phyloP scores from a whole-genome alignment of 2,113 vertebrate genomes.

The Chroicocephalus ridibundus region DNA sequence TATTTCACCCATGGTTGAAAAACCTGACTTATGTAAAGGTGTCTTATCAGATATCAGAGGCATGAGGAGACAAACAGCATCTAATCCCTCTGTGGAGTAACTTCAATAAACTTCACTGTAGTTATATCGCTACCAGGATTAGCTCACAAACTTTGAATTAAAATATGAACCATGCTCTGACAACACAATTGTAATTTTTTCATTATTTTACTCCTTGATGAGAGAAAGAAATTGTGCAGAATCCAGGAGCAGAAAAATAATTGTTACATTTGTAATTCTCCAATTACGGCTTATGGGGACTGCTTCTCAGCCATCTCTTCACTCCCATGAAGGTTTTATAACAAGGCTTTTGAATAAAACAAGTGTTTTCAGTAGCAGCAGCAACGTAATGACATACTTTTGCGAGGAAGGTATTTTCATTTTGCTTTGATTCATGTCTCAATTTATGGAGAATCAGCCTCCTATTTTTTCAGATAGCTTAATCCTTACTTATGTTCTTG shows the following conservation, averaged over 20 bases:
- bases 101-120: background rate
- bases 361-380: slow-evolving; percentile 62
- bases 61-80: slow-evolving; percentile 15
- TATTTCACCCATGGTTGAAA: slow-evolving; percentile 36
- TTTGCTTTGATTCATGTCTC: slow-evolving; percentile 49
- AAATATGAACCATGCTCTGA: slow-evolving; percentile 58
- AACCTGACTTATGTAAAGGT: slow-evolving; percentile 12
- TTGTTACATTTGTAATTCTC: slow-evolving; percentile 66
- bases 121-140: slow-evolving; percentile 8
- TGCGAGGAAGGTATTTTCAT: slow-evolving; percentile 44
- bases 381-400: slow-evolving; percentile 58
- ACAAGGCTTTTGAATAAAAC: slow-evolving; percentile 66
- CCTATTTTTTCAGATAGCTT: slow-evolving; percentile 57
- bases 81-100: background rate
- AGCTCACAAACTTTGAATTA: slow-evolving; percentile 56
- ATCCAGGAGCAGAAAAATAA: slow-evolving; percentile 66
- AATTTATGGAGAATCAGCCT: slow-evolving; percentile 36
- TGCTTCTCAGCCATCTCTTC: slow-evolving; percentile 52
- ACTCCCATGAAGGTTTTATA: slow-evolving; percentile 63
- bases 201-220: slow-evolving; percentile 65
- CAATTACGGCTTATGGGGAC: slow-evolving; percentile 65
- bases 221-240: slow-evolving; percentile 66
- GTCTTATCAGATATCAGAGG: background rate
- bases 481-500: slow-evolving; percentile 60
- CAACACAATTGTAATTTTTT: slow-evolving; percentile 56